These are phyloP conservation scores for Ursus arctos DNA, from an alignment of 2,113 vertebrate species.

Conservation along the genomic window DNA sequence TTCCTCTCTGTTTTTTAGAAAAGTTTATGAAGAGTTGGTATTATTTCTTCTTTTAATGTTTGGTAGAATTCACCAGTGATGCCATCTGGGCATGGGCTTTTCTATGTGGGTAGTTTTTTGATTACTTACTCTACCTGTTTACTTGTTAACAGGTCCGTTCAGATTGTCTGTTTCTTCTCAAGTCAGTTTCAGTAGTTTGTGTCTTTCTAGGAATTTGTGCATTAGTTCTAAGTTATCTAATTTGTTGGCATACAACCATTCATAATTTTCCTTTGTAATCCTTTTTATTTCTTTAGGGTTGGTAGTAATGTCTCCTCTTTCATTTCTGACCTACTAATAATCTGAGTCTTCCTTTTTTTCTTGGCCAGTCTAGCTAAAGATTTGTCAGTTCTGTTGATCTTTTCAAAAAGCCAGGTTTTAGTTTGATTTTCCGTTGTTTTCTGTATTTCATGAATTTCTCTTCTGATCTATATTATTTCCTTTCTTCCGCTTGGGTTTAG, in stretches of 20 bases:
- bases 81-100: not conserved
- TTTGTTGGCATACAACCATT: not conserved
- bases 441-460: not conserved
- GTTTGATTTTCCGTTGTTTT: not conserved
- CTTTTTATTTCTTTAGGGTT: constrained; percentile 24
- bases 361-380: not conserved
- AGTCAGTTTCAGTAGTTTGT: not conserved
- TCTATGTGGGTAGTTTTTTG: not conserved
- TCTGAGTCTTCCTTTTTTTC: not conserved
- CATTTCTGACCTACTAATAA: not conserved
- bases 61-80: not conserved
- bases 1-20: not conserved
- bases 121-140: not conserved
- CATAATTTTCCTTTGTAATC: not conserved
- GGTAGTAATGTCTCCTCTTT: not conserved
- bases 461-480: not conserved
- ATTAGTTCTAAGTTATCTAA: not conserved
- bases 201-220: constrained; percentile 16
- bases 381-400: constrained; percentile 32
- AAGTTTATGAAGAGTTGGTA: not conserved
- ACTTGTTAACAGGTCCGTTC: not conserved
- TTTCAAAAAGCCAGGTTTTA: not conserved
- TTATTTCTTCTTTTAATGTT: constrained; percentile 32
- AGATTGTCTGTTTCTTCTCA: not conserved
- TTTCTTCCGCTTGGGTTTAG: constrained; percentile 13